Evolutionary conservation across 1,140 invertebrate genomes (phyloP).

Genomic region (Lordiphosa collinella): DNA sequence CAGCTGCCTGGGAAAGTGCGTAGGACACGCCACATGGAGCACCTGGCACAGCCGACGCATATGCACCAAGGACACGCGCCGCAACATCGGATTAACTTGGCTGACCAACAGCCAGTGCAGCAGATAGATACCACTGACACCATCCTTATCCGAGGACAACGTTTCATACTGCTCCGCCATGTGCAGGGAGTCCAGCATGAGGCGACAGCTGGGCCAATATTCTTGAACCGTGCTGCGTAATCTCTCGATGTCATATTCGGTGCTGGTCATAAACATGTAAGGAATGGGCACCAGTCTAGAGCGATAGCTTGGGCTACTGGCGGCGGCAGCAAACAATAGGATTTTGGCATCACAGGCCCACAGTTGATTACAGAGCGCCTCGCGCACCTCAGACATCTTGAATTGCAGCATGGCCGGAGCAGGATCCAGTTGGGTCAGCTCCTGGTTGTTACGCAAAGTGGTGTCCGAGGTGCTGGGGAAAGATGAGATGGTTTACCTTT

Average conservation of each 20-base stretch:
- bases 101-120: conserved; percentile 32
- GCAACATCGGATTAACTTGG: conserved; percentile 16
- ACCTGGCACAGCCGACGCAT: conserved; percentile 13
- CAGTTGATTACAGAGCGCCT: conserved; percentile 1
- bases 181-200: conserved; percentile 6
- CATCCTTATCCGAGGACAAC: not conserved
- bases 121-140: conserved; percentile 6
- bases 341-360: conserved; percentile 18
- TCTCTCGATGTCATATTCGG: conserved; percentile 18
- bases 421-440: no score
- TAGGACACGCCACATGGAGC: conserved; percentile 1
- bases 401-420: not conserved
- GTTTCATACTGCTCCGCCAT: not conserved
- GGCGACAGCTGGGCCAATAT: conserved; percentile 21
- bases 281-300: conserved; percentile 20
- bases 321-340: conserved; percentile 27
- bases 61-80: conserved; percentile 1
- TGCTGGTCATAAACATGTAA: conserved; percentile 7
- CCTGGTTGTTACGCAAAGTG: no score
- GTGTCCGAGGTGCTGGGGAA: no score
- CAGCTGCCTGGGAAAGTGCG: conserved; percentile 5
- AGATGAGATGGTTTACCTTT: no score
- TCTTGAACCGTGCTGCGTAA: conserved; percentile 13
- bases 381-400: not conserved
- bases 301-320: conserved; percentile 6